Evolutionary conservation across 1,140 invertebrate genomes (phyloP), one percentile per base, ranked within the genome.

Genomic region (Lutraria rhynchaena): DNA sequence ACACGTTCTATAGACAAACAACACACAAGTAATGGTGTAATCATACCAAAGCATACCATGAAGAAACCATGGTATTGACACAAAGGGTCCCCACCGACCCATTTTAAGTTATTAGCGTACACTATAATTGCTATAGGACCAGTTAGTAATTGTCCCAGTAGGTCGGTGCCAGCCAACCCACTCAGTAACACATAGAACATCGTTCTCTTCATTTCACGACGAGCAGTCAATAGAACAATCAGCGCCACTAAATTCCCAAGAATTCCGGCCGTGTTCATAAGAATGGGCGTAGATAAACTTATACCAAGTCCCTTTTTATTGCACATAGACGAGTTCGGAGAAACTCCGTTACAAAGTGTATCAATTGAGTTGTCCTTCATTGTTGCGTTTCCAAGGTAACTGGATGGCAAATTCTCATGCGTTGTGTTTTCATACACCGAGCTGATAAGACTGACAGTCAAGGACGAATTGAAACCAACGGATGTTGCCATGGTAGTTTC

Each of bases 1-100:
- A 91, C 87, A 7, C 92, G 83, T 84, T 93, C 92, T 9, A 93
- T 41, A 7, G 92, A 91, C 91, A 93, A 91, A 63, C 88, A 87
- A 46, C 90, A 92, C 15, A 93, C 92, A 9, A 93, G 86, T 7
- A 91, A 85, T 15, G 92, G 92, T 1, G 90, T 92, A 33, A 93
- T 83, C 22, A 92, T 51, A 3, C 90, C 90, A 83, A 89, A 91
- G 22, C 85, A 88, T 41, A 92, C 89, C 92, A 93, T 93, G 24
- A 89, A 83, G 81, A 92, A 92, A 2, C 90, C 92, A 82, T 92
- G 90, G 77, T 91, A 92, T 29, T 87, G 87, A 77, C 92, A 92
- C 29, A 91, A 29, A 0, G 86, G 83, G 15, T 82, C 81, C 24
- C 89, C 92, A 4, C 92, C 92, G 3, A 89, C 86, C 91, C 91